Evolutionary conservation across 2,888 invertebrate species (phyloP).

Genomic region (Leptopilina drosophilae): DNA sequence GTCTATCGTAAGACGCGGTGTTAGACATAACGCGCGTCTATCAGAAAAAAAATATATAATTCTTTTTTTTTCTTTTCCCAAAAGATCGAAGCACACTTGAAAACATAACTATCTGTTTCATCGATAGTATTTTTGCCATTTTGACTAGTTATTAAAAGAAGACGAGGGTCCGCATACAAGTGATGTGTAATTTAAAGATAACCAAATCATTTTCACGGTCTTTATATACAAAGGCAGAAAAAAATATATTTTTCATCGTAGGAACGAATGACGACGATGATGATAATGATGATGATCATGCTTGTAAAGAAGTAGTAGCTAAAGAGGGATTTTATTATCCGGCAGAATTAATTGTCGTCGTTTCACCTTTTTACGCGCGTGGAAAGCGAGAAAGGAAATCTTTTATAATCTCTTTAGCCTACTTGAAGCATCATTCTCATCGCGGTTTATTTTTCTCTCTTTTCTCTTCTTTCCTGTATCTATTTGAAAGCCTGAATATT

Average conservation of each 20-base stretch:
- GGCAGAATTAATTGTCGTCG: conserved; percentile 33
- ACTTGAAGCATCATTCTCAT: conserved; percentile 2
- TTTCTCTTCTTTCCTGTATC: background rate
- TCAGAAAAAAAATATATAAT: background rate
- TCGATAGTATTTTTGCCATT: conserved; percentile 50
- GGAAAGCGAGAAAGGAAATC: conserved; percentile 37
- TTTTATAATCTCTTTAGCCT: conserved; percentile 24
- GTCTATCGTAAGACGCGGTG: background rate
- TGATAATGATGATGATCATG: no score
- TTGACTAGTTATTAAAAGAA: conserved; percentile 49
- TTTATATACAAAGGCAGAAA: background rate
- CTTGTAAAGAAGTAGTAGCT: background rate
- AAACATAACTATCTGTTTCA: conserved; percentile 51
- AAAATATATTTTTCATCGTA: background rate
- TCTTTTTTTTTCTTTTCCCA: background rate
- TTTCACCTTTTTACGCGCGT: conserved; percentile 30
- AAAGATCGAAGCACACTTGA: conserved; percentile 28
- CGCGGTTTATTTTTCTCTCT: background rate
- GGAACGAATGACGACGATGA: background rate
- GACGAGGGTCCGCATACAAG: conserved; percentile 44
- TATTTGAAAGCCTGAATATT: no score
- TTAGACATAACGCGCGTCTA: conserved; percentile 17
- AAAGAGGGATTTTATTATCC: conserved; percentile 22
- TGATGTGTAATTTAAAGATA: conserved; percentile 23
- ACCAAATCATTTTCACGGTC: conserved; percentile 21